Conservation (phyloP, 2,113 vertebrate genomes). For the Gopherus evgoodei region DNA sequence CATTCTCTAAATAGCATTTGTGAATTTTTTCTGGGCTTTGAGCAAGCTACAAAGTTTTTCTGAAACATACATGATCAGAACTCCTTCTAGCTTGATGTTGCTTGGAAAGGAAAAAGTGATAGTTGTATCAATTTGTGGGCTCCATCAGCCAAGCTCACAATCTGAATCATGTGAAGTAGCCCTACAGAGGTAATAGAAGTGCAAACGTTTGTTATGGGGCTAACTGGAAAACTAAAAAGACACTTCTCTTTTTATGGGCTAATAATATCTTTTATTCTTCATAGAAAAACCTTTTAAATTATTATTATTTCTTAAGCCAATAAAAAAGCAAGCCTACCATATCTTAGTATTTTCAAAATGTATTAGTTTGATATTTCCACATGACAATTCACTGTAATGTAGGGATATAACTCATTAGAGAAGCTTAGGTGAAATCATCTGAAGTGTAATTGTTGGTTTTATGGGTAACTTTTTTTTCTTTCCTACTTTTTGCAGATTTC, state of each 20-base stretch:
- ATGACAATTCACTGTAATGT: background rate
- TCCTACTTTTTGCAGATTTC: conserved; percentile 85
- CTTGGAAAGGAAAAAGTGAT: conserved; percentile 1
- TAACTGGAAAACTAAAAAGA: background rate
- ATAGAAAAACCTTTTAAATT: conserved; percentile 12
- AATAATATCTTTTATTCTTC: conserved; percentile 15
- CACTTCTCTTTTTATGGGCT: background rate
- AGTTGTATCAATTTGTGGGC: conserved; percentile 17
- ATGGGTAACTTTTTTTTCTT: background rate
- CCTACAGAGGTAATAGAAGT: background rate
- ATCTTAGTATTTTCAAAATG: background rate
- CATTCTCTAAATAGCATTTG: background rate
- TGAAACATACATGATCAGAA: background rate
- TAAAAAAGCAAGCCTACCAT: background rate
- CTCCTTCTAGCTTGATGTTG: background rate
- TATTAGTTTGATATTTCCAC: background rate
- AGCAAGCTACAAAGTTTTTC: background rate
- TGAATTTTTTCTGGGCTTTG: background rate
- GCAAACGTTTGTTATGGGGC: conserved; percentile 42
- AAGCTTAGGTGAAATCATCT: background rate
- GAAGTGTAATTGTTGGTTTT: background rate
- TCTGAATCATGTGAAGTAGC: conserved; percentile 48
- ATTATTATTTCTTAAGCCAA: background rate
- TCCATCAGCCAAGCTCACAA: conserved; percentile 25
- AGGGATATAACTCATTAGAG: background rate